phyloP scores from a whole-genome alignment of 2,113 vertebrate species.

The Indicator indicator region DNA sequence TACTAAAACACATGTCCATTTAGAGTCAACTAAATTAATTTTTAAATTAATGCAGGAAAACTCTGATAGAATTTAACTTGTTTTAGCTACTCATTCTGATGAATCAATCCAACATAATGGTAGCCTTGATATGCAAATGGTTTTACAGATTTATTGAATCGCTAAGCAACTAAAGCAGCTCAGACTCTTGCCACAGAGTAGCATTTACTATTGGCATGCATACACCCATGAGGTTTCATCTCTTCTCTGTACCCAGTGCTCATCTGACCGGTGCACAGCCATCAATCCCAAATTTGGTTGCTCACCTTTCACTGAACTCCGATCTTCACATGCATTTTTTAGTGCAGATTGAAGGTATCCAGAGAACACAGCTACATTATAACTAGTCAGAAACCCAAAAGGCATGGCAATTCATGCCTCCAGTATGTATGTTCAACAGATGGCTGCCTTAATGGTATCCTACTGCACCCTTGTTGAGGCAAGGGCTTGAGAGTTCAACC shows the following conservation, averaged over 20 bases:
- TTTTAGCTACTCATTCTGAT: slow-evolving; percentile 51
- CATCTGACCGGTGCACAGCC: background rate
- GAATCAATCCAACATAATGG: slow-evolving; percentile 72
- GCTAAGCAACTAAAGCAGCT: slow-evolving; percentile 25
- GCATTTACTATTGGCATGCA: background rate
- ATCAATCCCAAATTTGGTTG: background rate
- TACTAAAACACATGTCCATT: slow-evolving; percentile 77
- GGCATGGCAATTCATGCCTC: background rate
- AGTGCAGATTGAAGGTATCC: background rate
- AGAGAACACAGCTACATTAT: background rate
- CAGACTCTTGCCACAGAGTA: background rate
- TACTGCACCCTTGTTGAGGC: slow-evolving; percentile 24
- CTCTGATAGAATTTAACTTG: slow-evolving; percentile 64
- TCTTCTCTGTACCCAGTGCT: background rate
- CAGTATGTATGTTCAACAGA: slow-evolving; percentile 49
- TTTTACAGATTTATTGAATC: slow-evolving; percentile 51
- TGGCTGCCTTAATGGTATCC: slow-evolving; percentile 39
- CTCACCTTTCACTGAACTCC: slow-evolving; percentile 40
- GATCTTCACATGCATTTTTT: slow-evolving; percentile 4
- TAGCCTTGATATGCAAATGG: slow-evolving; percentile 50
- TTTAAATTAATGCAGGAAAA: slow-evolving; percentile 71
- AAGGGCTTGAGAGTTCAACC: slow-evolving; percentile 3
- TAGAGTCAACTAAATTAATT: slow-evolving; percentile 73
- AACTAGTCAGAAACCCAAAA: background rate
- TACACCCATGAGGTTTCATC: background rate